Percentiles rank a stretch among this genome's conserved stretches.
phyloP scores from a whole-genome alignment of 2,113 vertebrate genomes.

The Alouatta palliata region DNA sequence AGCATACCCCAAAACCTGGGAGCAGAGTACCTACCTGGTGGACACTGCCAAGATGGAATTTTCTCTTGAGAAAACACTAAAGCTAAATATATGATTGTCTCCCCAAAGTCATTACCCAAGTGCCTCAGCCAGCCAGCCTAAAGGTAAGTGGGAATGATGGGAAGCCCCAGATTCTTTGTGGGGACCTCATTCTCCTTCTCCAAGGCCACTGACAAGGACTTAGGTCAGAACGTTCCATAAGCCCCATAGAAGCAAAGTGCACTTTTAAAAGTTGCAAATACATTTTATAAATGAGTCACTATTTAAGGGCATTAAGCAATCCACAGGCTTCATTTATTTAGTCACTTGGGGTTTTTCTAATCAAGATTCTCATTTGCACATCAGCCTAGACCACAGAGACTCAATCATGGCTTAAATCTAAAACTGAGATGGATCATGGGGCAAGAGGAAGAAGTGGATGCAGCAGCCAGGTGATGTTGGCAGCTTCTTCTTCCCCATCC shows the following conservation, averaged over 20 bases:
- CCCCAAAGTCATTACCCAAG: conserved; percentile 28
- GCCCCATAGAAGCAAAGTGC: background rate
- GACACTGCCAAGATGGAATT: background rate
- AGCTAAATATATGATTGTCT: background rate
- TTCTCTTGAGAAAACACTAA: conserved; percentile 68
- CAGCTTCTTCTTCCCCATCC: background rate
- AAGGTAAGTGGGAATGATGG: conserved; percentile 27
- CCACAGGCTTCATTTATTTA: background rate
- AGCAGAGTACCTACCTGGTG: background rate
- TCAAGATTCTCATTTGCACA: background rate
- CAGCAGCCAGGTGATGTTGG: background rate
- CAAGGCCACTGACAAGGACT: background rate
- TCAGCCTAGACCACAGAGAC: background rate
- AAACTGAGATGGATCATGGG: background rate
- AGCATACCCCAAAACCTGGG: background rate
- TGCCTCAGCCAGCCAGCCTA: background rate
- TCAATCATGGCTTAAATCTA: background rate
- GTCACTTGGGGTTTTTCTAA: background rate
- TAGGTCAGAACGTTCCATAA: background rate
- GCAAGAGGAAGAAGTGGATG: background rate
- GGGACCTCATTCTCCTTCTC: conserved; percentile 5
- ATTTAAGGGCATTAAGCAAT: background rate
- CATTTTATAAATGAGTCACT: background rate
- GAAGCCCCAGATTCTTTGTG: background rate
- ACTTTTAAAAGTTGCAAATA: background rate